Evolutionary conservation across 2,113 vertebrate species (phyloP).

Genomic region (Catharus bicknelli): DNA sequence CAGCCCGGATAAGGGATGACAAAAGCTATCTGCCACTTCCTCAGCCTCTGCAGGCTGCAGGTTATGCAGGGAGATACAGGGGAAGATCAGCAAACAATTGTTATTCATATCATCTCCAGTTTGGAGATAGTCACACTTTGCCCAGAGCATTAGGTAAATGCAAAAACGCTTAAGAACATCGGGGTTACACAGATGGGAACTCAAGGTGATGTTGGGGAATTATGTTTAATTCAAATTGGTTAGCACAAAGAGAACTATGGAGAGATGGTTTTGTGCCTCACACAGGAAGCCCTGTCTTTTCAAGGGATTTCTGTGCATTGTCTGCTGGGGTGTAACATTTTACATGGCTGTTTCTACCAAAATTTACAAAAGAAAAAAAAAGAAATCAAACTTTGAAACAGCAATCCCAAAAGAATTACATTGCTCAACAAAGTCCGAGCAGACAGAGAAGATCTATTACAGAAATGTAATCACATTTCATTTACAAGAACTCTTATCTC

Average conservation of each 20-base stretch:
- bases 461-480: conserved; percentile 71
- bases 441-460: conserved; percentile 55
- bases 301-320: conserved; percentile 23
- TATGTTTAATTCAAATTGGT: conserved; percentile 73
- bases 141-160: conserved; percentile 84
- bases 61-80: conserved; percentile 82
- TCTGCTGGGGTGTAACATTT: conserved; percentile 39
- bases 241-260: conserved; percentile 63
- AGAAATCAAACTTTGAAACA: neutral
- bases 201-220: conserved; percentile 80
- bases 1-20: conserved; percentile 94
- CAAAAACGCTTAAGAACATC: conserved; percentile 78
- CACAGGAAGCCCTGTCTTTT: conserved; percentile 29
- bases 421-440: conserved; percentile 53
- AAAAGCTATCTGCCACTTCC: conserved; percentile 93
- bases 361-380: neutral
- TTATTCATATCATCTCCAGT: conserved; percentile 86
- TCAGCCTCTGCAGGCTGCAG: conserved; percentile 82
- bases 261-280: conserved; percentile 6
- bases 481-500: conserved; percentile 71
- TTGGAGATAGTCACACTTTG: conserved; percentile 78
- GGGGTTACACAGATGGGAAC: conserved; percentile 79
- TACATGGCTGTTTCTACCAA: neutral
- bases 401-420: conserved; percentile 59
- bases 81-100: conserved; percentile 83